phyloP scores from a whole-genome alignment of 2,888 invertebrate species.

The Hemistola chrysoprasaria region DNA sequence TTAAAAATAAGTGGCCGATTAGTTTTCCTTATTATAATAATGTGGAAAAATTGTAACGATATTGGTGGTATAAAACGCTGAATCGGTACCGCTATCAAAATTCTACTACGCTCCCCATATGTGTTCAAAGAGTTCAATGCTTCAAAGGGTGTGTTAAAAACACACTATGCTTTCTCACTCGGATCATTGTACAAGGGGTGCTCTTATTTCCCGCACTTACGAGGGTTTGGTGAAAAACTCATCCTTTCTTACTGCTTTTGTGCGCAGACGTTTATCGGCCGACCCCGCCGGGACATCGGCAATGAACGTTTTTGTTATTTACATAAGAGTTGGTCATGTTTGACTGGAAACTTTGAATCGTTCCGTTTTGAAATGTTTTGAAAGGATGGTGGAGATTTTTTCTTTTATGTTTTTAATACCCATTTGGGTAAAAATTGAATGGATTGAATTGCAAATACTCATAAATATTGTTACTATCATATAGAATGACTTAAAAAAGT shows the following conservation, averaged over 20 bases:
- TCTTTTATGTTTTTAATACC: neutral
- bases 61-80: too few species aligned
- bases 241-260: slow-evolving; percentile 45
- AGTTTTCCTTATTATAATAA: too few species aligned
- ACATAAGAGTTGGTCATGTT: slow-evolving; percentile 22
- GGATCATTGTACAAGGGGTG: slow-evolving; percentile 57
- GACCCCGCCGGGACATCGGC: slow-evolving; percentile 21
- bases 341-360: neutral
- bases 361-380: neutral
- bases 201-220: slow-evolving; percentile 43
- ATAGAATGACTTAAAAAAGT: too few species aligned
- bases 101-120: slow-evolving; percentile 47
- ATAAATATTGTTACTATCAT: too few species aligned
- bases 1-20: too few species aligned
- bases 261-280: slow-evolving; percentile 37
- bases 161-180: slow-evolving; percentile 65
- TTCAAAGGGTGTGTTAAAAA: slow-evolving; percentile 67
- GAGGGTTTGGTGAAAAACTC: slow-evolving; percentile 51
- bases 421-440: too few species aligned
- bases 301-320: slow-evolving; percentile 20
- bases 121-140: slow-evolving; percentile 61
- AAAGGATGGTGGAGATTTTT: neutral
- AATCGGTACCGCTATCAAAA: slow-evolving; percentile 75
- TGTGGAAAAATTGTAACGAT: too few species aligned
- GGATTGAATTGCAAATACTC: too few species aligned